Conservation (phyloP, 2,113 vertebrate genomes). For the Corythaixoides concolor region DNA sequence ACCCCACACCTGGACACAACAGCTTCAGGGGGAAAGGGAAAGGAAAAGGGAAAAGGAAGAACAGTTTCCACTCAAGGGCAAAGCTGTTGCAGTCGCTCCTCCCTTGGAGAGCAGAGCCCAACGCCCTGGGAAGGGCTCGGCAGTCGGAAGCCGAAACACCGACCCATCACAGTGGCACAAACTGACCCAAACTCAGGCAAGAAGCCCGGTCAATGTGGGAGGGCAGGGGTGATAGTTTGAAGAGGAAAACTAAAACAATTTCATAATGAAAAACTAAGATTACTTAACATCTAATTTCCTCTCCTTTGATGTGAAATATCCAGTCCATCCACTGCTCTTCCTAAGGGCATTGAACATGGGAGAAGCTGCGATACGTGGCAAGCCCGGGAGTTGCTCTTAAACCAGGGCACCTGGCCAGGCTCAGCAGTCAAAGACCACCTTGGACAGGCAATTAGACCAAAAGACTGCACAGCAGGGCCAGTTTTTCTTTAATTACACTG, state of each 20-base stretch:
- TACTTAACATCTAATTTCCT: neutral
- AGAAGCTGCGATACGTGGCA: neutral
- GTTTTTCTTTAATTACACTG: neutral
- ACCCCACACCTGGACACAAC: neutral
- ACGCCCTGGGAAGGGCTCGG: neutral
- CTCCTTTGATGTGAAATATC: neutral
- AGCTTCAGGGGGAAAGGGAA: neutral
- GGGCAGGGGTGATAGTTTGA: neutral
- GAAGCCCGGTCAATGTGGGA: neutral
- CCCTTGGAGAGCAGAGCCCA: neutral
- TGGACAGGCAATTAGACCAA: neutral
- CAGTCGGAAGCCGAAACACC: fast-evolving
- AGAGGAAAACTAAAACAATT: neutral
- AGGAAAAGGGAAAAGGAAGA: neutral
- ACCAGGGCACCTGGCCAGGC: neutral
- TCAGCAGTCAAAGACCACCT: neutral
- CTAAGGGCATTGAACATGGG: neutral
- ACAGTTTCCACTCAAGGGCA: neutral
- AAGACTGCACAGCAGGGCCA: neutral
- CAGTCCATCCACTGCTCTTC: neutral
- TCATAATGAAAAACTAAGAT: neutral
- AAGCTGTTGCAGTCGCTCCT: neutral
- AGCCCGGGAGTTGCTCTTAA: neutral
- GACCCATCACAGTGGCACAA: neutral
- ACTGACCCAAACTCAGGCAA: neutral